Percentiles rank a stretch among this genome's conserved stretches.
Conservation (phyloP, 2,797 vertebrate genomes). For the Acanthurus lineatus region DNA sequence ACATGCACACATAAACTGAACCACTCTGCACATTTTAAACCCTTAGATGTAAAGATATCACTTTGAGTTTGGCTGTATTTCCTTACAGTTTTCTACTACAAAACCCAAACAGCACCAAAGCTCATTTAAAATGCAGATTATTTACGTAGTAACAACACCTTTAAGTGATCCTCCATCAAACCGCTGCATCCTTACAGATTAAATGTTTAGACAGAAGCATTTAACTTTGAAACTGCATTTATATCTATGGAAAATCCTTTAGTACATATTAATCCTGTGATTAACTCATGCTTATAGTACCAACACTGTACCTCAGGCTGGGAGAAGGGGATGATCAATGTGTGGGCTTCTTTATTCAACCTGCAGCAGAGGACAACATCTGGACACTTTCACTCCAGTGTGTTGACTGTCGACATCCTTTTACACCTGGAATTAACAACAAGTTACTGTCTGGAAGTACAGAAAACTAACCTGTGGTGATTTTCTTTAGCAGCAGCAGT, state of each 20-base stretch:
- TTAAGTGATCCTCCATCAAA: too few relatives aligned
- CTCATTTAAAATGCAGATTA: not conserved
- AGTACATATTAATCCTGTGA: too few relatives aligned
- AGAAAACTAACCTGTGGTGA: not conserved
- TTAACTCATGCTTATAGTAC: too few relatives aligned
- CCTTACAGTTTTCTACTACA: not conserved
- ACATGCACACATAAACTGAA: slow-evolving; percentile 11
- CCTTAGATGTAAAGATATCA: not conserved
- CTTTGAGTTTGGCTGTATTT: not conserved
- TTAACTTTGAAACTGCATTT: too few relatives aligned
- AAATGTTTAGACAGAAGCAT: not conserved
- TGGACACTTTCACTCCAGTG: too few relatives aligned
- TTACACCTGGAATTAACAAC: slow-evolving; percentile 7
- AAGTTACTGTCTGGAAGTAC: not conserved
- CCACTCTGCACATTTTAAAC: not conserved
- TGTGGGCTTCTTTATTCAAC: too few relatives aligned
- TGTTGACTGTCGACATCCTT: not conserved
- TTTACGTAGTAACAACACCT: not conserved
- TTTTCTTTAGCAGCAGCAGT: not conserved
- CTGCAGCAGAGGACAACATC: too few relatives aligned
- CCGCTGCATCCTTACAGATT: not conserved
- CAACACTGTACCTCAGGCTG: too few relatives aligned
- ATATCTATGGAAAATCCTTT: not conserved
- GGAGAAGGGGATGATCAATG: too few relatives aligned
- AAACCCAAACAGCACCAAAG: not conserved